phyloP scores from a whole-genome alignment of 1,140 invertebrate genomes.

The Vanessa tameamea region DNA sequence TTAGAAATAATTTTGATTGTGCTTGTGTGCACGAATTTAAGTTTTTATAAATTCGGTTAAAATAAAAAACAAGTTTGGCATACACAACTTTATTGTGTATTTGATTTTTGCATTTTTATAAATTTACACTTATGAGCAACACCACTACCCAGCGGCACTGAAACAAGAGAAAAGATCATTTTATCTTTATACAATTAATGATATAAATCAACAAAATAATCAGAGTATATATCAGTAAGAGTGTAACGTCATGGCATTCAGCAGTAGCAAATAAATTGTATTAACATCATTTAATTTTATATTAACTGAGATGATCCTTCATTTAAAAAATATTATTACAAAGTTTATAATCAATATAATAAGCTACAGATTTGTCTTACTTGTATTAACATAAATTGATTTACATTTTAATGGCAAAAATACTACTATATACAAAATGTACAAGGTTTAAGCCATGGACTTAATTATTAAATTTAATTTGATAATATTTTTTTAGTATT shows the following conservation, averaged over 20 bases:
- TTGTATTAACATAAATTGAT: too few relatives aligned
- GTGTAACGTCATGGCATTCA: constrained; percentile 72
- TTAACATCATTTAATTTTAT: constrained; percentile 60
- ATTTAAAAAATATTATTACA: too few relatives aligned
- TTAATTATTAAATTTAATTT: too few relatives aligned
- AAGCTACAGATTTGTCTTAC: too few relatives aligned
- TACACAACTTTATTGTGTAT: constrained; percentile 73
- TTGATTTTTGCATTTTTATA: constrained; percentile 68
- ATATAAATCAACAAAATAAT: background rate
- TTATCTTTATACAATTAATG: background rate
- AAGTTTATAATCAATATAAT: too few relatives aligned
- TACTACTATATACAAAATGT: too few relatives aligned
- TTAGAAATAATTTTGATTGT: too few relatives aligned
- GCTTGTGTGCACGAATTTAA: background rate
- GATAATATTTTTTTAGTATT: too few relatives aligned
- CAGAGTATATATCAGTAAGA: constrained; percentile 47
- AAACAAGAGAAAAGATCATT: constrained; percentile 56
- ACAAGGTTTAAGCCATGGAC: too few relatives aligned
- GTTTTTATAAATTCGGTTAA: background rate
- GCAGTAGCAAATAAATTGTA: constrained; percentile 76
- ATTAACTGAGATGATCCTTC: too few relatives aligned
- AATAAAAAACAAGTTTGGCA: constrained; percentile 45
- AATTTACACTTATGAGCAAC: constrained; percentile 74
- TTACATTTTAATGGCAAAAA: too few relatives aligned
- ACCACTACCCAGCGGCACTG: constrained; percentile 67